These are phyloP conservation scores for Otus sunia DNA, from an alignment of 2,113 vertebrate genomes.

Conservation along the genomic window DNA sequence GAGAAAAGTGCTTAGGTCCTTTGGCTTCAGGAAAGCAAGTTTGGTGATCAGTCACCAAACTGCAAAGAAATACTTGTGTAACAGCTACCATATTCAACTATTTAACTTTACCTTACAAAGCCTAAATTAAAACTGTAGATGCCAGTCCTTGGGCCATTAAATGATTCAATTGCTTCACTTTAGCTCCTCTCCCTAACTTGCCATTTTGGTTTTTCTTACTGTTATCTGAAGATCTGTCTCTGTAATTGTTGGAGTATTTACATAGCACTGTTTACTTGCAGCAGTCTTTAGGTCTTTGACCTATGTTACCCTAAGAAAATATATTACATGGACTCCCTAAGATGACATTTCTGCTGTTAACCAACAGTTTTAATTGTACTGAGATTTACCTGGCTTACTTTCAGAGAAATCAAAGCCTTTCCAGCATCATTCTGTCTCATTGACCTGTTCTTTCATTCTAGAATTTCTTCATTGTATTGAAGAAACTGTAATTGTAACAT, in stretches of 20 bases:
- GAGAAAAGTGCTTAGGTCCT: conserved; percentile 27
- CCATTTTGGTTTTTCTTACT: not conserved
- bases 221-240: not conserved
- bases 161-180: not conserved
- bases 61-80: not conserved
- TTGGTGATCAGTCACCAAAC: conserved; percentile 43
- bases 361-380: not conserved
- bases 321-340: not conserved
- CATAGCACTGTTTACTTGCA: not conserved
- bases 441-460: not conserved
- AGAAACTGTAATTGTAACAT: not conserved
- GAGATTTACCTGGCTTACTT: not conserved
- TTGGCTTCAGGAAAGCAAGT: conserved; percentile 49
- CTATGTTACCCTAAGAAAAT: not conserved
- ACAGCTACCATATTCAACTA: not conserved
- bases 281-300: not conserved
- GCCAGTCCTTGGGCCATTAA: not conserved
- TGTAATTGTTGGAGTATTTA: not conserved
- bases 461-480: not conserved
- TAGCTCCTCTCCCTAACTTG: not conserved
- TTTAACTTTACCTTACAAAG: conserved; percentile 7
- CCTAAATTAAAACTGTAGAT: not conserved
- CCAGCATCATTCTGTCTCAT: not conserved
- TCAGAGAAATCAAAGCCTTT: not conserved
- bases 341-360: not conserved